A percentile compares a stretch with the other conserved stretches of the same genome.
phyloP scores from a whole-genome alignment of 2,888 invertebrate species.

The Meghimatium bilineatum region DNA sequence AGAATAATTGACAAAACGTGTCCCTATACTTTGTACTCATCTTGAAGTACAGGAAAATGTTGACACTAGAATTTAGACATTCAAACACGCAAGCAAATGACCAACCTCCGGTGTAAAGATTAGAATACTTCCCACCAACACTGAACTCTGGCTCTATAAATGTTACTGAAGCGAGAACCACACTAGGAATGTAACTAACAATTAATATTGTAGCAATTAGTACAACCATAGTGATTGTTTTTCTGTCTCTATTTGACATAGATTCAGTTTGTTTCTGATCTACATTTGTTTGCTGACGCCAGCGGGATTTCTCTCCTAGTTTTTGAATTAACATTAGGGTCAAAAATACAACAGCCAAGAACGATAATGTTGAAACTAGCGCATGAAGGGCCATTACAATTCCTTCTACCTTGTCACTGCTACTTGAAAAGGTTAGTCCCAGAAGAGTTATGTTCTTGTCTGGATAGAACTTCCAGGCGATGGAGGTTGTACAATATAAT shows the following conservation, averaged over 20 bases:
- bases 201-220: constrained; percentile 4
- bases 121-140: background rate
- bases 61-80: background rate
- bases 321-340: constrained; percentile 8
- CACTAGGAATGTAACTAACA: constrained; percentile 2
- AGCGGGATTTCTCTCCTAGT: constrained; percentile 1
- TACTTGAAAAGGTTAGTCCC: background rate
- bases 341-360: background rate
- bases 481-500: background rate
- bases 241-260: background rate
- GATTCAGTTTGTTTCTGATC: background rate
- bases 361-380: background rate
- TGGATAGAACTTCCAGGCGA: constrained; percentile 29
- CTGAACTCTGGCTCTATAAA: constrained; percentile 22
- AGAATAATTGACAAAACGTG: background rate
- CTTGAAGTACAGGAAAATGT: constrained; percentile 11
- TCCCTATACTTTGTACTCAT: constrained; percentile 22
- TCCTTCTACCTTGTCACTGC: background rate
- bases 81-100: constrained; percentile 9
- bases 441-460: background rate
- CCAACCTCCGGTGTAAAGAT: background rate
- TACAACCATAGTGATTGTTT: background rate
- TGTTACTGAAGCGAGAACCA: background rate
- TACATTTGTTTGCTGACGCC: background rate
- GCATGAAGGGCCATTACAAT: background rate